A percentile compares a stretch with the other conserved stretches of the same genome.
Evolutionary conservation across 1,140 invertebrate species (phyloP).

Genomic region (Chymomyza costata): DNA sequence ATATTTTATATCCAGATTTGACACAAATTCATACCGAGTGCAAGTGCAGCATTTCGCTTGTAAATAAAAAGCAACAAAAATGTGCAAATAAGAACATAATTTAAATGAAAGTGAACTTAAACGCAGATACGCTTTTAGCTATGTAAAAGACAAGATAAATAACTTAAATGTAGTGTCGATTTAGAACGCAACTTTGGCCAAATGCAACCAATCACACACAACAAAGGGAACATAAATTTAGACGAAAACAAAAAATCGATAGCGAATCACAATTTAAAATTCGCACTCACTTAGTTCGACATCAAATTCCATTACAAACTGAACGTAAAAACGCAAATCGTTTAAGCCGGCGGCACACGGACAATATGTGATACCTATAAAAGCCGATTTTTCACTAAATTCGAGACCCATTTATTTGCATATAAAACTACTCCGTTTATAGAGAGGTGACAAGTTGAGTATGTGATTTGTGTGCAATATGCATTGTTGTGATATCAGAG

Average conservation of each 20-base stretch:
- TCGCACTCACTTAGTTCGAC: too few species aligned
- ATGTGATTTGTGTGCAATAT: too few species aligned
- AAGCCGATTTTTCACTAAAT: background rate
- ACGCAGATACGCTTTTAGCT: background rate
- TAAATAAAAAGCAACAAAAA: conserved; percentile 16
- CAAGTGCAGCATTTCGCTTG: conserved; percentile 21
- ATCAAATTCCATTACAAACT: too few species aligned
- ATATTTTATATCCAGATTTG: conserved; percentile 26
- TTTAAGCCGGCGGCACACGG: too few species aligned
- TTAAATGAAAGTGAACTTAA: background rate
- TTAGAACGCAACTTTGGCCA: too few species aligned
- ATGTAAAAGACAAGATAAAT: background rate
- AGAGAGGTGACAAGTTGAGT: too few species aligned
- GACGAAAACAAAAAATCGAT: conserved; percentile 35
- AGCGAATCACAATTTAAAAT: conserved; percentile 27
- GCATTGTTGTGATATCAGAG: too few species aligned
- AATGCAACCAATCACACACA: conserved; percentile 2
- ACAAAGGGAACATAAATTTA: conserved; percentile 9
- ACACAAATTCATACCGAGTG: conserved; percentile 24
- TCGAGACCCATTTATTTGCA: too few species aligned
- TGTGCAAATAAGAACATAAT: background rate
- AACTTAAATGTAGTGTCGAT: background rate
- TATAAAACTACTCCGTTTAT: too few species aligned
- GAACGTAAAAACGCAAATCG: too few species aligned
- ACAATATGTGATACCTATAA: background rate